Evolutionary conservation across 2,888 invertebrate genomes (phyloP), one percentile per base, ranked within the genome.

Genomic region (Folsomia candida): DNA sequence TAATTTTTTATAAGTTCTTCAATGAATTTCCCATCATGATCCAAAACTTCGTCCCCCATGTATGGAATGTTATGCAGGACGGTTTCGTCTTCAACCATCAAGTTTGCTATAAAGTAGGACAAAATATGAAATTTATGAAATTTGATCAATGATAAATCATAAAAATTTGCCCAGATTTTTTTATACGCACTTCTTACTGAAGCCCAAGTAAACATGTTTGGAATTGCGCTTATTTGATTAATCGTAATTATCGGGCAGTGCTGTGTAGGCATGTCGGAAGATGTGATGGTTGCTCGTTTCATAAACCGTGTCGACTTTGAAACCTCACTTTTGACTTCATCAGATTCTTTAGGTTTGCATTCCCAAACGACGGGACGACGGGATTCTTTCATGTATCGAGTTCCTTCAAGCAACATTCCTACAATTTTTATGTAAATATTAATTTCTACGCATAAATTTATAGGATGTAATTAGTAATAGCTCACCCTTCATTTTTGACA

Each of bases 41-140:
- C 97, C 62, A 97, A 86, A 70, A 96, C 91, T 82, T 97, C 97
- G 82, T 98, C 98, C 0, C 97, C 97, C 95, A 99, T 97, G 82
- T 98, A 99, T 0, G 98, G 99, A 82, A 99, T 97, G 83, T 99
- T 99, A 83, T 97, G 97, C 14, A 99, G 86, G 22, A 97, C 96
- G 0, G 95, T 97, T 85, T 98, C 97, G 84, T 99, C 98, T 83
- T 98, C 97, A 0, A 85, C 94, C 93, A 95, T 94, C 81, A 94
- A 96, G 84, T 97, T 97, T 82, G 96, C 95, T 82, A n/a, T n/a
- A n/a, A n/a, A n/a, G n/a, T n/a, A n/a, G n/a, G n/a, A n/a, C n/a
- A n/a, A n/a, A n/a, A n/a, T n/a, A n/a, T n/a, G n/a, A n/a, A n/a
- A n/a, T n/a, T n/a, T n/a, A n/a, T n/a, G n/a, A n/a, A n/a, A n/a